Conservation (phyloP, 37 sponge, comb jelly and placozoan genomes). For the Theonella swinhoei region DNA sequence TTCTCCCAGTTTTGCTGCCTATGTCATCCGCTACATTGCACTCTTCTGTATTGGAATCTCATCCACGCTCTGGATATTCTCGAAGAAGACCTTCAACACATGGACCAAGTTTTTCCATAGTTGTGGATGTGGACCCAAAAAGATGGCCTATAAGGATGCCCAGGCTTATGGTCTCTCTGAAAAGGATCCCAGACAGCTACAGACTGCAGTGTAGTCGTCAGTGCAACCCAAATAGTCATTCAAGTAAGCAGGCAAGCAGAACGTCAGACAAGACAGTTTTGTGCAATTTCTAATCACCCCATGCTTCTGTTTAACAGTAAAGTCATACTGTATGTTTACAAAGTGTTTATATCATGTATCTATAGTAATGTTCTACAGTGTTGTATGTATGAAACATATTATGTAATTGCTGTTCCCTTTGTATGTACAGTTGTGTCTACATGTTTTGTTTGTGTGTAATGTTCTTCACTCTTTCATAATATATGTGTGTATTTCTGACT, state of each 20-base stretch:
- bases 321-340: no score
- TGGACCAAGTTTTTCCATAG: slow-evolving; percentile 78
- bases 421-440: no score
- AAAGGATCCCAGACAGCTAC: background rate
- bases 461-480: no score
- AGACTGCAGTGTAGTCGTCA: slow-evolving; percentile 9
- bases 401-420: no score
- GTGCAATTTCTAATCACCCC: background rate
- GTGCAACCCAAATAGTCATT: background rate
- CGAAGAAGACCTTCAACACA: slow-evolving; percentile 72
- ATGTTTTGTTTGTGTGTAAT: no score
- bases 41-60: slow-evolving; percentile 62
- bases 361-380: no score
- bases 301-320: background rate
- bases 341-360: no score
- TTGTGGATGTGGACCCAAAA: slow-evolving; percentile 9
- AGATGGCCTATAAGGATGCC: background rate
- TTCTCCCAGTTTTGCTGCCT: slow-evolving; percentile 46
- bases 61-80: slow-evolving; percentile 76
- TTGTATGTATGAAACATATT: no score
- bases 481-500: no score
- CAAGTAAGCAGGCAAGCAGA: background rate
- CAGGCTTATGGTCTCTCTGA: background rate
- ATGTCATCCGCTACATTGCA: slow-evolving; percentile 70
- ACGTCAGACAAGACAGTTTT: background rate